Evolutionary conservation across 2,888 invertebrate genomes (phyloP).

Genomic region (Copidosoma aretas): DNA sequence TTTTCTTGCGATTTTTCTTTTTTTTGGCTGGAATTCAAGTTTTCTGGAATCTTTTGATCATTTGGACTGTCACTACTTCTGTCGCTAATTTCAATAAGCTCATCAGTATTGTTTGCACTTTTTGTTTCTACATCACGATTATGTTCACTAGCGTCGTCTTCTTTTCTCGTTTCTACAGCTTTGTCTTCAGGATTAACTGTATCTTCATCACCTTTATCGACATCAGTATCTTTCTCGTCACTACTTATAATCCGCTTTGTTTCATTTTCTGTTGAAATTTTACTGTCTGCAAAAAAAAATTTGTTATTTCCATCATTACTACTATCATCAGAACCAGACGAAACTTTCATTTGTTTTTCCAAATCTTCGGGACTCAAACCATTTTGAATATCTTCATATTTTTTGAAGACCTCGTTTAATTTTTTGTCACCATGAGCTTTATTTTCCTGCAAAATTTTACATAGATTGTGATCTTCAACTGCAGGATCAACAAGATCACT

Average conservation of each 20-base stretch:
- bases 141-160: background rate
- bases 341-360: conserved; percentile 10
- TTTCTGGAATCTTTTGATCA: background rate
- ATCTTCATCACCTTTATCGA: too few relatives aligned
- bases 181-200: too few relatives aligned
- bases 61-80: background rate
- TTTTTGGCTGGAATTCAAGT: background rate
- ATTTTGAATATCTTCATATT: background rate
- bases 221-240: too few relatives aligned
- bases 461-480: background rate
- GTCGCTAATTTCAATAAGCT: too few relatives aligned
- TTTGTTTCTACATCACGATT: background rate
- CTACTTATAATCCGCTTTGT: conserved; percentile 9
- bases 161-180: background rate
- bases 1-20: background rate
- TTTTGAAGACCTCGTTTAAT: conserved; percentile 1
- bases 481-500: conserved; percentile 39
- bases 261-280: conserved; percentile 2
- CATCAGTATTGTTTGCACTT: too few relatives aligned
- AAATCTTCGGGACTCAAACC: background rate
- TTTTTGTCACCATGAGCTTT: conserved; percentile 19
- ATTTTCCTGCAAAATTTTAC: conserved; percentile 1
- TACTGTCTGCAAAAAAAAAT: too few relatives aligned
- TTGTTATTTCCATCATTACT: conserved; percentile 17
- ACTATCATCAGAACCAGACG: conserved; percentile 6